phyloP scores from a whole-genome alignment of 2,797 vertebrate species.

The Avahi laniger region DNA sequence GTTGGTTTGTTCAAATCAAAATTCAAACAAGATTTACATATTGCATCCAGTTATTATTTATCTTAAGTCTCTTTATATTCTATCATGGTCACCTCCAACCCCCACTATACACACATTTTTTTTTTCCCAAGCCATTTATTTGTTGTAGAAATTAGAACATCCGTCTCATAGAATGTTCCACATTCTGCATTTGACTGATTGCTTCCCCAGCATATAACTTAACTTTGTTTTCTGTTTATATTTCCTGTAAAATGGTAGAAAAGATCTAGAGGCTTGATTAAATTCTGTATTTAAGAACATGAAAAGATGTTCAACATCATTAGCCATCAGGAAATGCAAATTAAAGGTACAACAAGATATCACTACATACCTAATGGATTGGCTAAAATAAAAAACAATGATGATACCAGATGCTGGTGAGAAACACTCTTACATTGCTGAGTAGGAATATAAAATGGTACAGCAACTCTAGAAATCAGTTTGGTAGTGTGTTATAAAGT shows the following conservation, averaged over 20 bases:
- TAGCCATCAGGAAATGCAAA: not conserved
- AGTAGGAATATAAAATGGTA: not conserved
- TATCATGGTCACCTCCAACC: not conserved
- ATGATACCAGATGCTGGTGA: not conserved
- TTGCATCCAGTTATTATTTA: not conserved
- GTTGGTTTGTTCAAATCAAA: slow-evolving; percentile 15
- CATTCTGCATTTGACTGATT: not conserved
- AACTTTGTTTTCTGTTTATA: slow-evolving; percentile 15
- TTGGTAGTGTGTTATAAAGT: not conserved
- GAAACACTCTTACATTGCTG: not conserved
- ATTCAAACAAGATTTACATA: slow-evolving; percentile 20
- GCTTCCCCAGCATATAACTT: not conserved
- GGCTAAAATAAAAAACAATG: not conserved
- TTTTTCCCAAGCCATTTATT: not conserved
- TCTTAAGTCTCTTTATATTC: not conserved
- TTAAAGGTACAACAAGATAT: not conserved
- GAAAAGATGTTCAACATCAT: not conserved
- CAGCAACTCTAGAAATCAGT: not conserved
- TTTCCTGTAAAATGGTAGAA: not conserved
- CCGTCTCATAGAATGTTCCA: not conserved
- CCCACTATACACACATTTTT: not conserved
- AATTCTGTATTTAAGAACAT: not conserved
- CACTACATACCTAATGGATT: not conserved
- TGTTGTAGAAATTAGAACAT: not conserved
- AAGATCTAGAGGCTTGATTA: not conserved